Conservation (phyloP, 2,113 vertebrate genomes). For the Clarias gariepinus region DNA sequence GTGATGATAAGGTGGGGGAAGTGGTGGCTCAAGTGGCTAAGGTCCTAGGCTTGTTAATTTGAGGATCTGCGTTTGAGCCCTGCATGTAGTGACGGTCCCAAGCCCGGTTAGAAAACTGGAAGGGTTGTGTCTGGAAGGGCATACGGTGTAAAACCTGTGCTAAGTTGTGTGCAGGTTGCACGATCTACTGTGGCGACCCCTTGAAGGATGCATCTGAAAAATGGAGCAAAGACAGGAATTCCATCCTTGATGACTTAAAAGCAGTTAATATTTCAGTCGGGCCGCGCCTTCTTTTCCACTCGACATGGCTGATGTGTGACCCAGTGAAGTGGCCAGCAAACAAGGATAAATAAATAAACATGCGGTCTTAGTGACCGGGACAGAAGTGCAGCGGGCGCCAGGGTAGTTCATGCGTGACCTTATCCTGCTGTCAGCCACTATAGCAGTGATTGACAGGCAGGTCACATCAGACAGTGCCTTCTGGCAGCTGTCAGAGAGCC, state of each 20-base stretch:
- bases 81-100: no score
- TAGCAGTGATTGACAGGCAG: constrained; percentile 52
- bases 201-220: no score
- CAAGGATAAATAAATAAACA: constrained; percentile 59
- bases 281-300: constrained; percentile 27
- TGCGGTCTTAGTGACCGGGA: constrained; percentile 30
- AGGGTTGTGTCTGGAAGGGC: no score
- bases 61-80: no score
- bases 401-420: constrained; percentile 54
- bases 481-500: constrained; percentile 41
- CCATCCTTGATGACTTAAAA: constrained; percentile 33
- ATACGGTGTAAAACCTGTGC: no score
- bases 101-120: no score
- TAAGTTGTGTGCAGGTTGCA: no score
- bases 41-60: no score
- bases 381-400: constrained; percentile 37
- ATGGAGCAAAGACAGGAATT: neutral
- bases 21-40: no score
- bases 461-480: constrained; percentile 33
- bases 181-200: no score
- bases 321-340: constrained; percentile 39
- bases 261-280: constrained; percentile 49
- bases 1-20: neutral
- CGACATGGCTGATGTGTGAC: constrained; percentile 34
- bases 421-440: constrained; percentile 50